A percentile compares a stretch with the other conserved stretches of the same genome.
Conservation (phyloP, 37 sponge, comb jelly and placozoan species). For the Amphimedon queenslandica region DNA sequence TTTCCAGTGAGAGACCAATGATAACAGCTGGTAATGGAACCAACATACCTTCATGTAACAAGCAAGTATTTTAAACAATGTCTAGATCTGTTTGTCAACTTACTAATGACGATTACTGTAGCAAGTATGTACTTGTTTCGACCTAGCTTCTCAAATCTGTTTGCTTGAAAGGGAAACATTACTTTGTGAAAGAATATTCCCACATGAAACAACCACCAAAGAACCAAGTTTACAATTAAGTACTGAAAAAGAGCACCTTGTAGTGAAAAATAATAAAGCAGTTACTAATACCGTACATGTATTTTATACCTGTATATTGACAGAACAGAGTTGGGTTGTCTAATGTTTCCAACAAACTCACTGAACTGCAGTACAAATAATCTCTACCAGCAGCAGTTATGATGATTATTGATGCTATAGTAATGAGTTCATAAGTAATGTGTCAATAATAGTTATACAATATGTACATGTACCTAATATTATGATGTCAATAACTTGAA, state of each 20-base stretch:
- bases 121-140: background rate
- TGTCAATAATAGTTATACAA: no score
- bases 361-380: background rate
- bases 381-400: background rate
- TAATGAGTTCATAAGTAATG: no score
- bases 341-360: background rate
- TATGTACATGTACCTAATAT: no score
- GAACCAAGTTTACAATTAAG: background rate
- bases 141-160: background rate
- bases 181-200: background rate
- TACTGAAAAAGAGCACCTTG: background rate
- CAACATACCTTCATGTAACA: no score
- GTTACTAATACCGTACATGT: no score
- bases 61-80: no score
- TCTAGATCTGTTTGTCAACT: no score
- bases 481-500: no score
- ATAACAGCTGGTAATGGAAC: background rate
- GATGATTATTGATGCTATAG: no score
- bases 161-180: background rate
- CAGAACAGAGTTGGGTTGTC: background rate
- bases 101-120: background rate
- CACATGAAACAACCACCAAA: conserved; percentile 7
- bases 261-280: no score
- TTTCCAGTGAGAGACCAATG: background rate
- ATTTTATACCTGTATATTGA: background rate